phyloP scores from a whole-genome alignment of 2,113 vertebrate genomes.

The Perca flavescens region DNA sequence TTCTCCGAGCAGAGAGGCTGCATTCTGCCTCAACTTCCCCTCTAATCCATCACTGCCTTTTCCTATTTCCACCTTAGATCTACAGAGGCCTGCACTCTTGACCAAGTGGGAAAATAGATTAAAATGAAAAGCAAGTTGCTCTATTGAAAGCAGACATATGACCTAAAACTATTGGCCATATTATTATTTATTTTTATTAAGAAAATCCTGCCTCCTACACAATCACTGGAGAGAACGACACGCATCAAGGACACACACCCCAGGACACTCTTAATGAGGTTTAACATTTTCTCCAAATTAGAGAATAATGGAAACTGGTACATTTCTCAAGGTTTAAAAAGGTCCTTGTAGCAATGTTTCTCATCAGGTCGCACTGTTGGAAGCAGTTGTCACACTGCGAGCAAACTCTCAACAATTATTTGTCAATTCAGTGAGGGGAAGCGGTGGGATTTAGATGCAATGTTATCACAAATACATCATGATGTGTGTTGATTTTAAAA shows the following conservation, averaged over 20 bases:
- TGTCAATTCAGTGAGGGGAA: slow-evolving; percentile 21
- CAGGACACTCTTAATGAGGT: slow-evolving; percentile 24
- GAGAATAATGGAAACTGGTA: not conserved
- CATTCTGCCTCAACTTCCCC: slow-evolving; percentile 54
- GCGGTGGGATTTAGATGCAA: not conserved
- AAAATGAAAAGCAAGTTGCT: slow-evolving; percentile 49
- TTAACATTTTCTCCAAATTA: slow-evolving; percentile 1
- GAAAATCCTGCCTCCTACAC: not conserved
- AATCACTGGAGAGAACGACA: not conserved
- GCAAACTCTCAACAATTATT: slow-evolving; percentile 23
- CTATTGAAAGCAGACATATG: slow-evolving; percentile 12
- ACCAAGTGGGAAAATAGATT: slow-evolving; percentile 56
- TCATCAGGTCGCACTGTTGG: not conserved
- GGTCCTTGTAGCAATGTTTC: slow-evolving; percentile 24
- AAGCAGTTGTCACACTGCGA: slow-evolving; percentile 5
- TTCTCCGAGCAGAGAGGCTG: slow-evolving; percentile 41
- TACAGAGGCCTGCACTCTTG: slow-evolving; percentile 59
- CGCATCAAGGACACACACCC: slow-evolving; percentile 36
- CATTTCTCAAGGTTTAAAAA: slow-evolving; percentile 36
- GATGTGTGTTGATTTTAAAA: not conserved
- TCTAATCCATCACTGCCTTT: slow-evolving; percentile 77
- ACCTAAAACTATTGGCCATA: not conserved
- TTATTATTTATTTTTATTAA: not conserved
- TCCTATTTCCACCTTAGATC: slow-evolving; percentile 64
- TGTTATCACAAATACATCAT: slow-evolving; percentile 16